These are phyloP conservation scores for Phalanger gymnotis DNA, from an alignment of 2,797 vertebrate species.

Conservation along the genomic window DNA sequence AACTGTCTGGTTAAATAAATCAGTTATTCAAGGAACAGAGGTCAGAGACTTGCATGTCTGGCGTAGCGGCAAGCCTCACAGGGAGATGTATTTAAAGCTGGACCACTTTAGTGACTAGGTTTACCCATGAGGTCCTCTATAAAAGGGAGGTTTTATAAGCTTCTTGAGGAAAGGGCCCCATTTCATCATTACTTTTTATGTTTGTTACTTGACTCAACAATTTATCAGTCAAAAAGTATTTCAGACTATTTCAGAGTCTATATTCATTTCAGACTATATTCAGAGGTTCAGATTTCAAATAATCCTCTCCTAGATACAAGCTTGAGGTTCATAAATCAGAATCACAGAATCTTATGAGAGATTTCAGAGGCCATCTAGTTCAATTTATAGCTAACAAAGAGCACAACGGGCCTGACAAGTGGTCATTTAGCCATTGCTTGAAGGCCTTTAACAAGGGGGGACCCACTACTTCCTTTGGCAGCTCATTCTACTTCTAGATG, in stretches of 20 bases:
- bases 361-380: neutral
- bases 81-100: neutral
- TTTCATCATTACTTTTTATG: neutral
- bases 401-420: neutral
- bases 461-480: neutral
- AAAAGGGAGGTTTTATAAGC: neutral
- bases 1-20: neutral
- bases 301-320: neutral
- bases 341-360: neutral
- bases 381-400: neutral
- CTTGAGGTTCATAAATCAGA: neutral
- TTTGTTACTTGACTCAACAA: neutral
- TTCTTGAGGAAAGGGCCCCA: neutral
- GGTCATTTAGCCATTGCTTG: neutral
- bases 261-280: neutral
- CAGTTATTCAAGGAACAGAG: neutral
- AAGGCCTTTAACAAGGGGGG: neutral
- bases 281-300: neutral
- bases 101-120: neutral
- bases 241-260: neutral
- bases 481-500: neutral
- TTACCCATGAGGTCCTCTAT: neutral
- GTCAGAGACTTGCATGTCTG: neutral
- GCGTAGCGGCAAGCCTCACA: neutral
- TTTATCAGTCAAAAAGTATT: neutral